These are phyloP conservation scores for Drosophila equinoxialis DNA, from an alignment of 1,140 invertebrate genomes.

Conservation along the genomic window DNA sequence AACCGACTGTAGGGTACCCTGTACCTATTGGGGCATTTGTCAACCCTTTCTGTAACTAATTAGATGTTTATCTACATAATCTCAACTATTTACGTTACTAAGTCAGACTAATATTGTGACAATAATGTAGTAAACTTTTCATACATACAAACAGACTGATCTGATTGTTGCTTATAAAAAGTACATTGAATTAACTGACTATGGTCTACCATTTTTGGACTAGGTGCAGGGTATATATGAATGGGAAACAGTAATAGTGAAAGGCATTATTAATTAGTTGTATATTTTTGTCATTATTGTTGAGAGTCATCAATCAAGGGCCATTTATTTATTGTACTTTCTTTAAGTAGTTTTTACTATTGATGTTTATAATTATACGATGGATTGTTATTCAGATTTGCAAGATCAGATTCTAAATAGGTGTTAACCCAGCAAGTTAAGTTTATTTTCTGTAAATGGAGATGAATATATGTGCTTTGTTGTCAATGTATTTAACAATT, in stretches of 20 bases:
- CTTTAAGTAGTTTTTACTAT: conserved; percentile 1
- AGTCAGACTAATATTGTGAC: too few relatives aligned
- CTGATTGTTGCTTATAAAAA: background rate
- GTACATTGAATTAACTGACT: background rate
- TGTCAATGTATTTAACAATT: background rate
- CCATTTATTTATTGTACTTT: conserved; percentile 4
- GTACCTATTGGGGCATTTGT: background rate
- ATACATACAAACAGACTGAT: background rate
- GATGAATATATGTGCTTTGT: background rate
- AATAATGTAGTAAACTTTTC: too few relatives aligned
- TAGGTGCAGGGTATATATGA: background rate
- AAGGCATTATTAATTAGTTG: conserved; percentile 3
- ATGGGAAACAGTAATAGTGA: background rate
- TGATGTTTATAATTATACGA: conserved; percentile 1
- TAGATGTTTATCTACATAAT: too few relatives aligned
- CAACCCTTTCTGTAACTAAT: too few relatives aligned
- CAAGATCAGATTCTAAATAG: background rate
- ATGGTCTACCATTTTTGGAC: background rate
- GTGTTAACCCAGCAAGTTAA: background rate
- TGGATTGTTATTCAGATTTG: conserved; percentile 2
- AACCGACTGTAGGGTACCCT: background rate
- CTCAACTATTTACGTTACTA: too few relatives aligned
- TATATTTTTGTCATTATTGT: background rate
- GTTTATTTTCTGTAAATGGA: background rate
- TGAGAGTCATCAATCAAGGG: background rate